Percentiles rank a stretch among this genome's conserved stretches.
phyloP scores from a whole-genome alignment of 2,888 invertebrate species.

The Aphidius colemani region DNA sequence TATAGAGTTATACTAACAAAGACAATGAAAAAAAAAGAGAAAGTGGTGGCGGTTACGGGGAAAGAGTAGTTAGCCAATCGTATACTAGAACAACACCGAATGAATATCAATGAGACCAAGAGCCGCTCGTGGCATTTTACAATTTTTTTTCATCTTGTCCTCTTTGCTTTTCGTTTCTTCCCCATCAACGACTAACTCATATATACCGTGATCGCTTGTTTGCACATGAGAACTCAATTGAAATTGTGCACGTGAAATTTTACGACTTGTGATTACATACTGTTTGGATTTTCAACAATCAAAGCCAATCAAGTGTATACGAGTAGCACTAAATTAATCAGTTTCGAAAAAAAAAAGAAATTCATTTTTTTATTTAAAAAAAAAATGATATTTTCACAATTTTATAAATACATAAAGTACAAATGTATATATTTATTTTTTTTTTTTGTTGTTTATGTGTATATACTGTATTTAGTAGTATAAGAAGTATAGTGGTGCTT shows the following conservation, averaged over 20 bases:
- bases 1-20: constrained; percentile 29
- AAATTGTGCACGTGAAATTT: constrained; percentile 23
- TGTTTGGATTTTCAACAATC: constrained; percentile 1
- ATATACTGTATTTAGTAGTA: too few relatives aligned
- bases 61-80: constrained; percentile 56
- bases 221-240: constrained; percentile 22
- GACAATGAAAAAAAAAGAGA: background rate
- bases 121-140: constrained; percentile 51
- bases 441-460: too few relatives aligned
- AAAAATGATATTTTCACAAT: too few relatives aligned
- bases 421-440: too few relatives aligned
- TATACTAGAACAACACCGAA: constrained; percentile 48
- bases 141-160: constrained; percentile 40
- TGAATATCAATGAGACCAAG: constrained; percentile 56
- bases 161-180: constrained; percentile 11
- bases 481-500: background rate
- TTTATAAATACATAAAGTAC: too few relatives aligned
- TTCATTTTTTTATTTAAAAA: background rate
- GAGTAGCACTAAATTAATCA: background rate
- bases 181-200: constrained; percentile 20
- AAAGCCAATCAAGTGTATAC: constrained; percentile 19
- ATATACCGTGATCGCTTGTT: constrained; percentile 24
- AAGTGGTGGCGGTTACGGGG: constrained; percentile 31
- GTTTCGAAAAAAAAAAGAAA: background rate
- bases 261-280: constrained; percentile 7